Evolutionary conservation across 2,113 vertebrate genomes (phyloP), one percentile per base, ranked within the genome.

Genomic region (Cyprinodon tularosa): DNA sequence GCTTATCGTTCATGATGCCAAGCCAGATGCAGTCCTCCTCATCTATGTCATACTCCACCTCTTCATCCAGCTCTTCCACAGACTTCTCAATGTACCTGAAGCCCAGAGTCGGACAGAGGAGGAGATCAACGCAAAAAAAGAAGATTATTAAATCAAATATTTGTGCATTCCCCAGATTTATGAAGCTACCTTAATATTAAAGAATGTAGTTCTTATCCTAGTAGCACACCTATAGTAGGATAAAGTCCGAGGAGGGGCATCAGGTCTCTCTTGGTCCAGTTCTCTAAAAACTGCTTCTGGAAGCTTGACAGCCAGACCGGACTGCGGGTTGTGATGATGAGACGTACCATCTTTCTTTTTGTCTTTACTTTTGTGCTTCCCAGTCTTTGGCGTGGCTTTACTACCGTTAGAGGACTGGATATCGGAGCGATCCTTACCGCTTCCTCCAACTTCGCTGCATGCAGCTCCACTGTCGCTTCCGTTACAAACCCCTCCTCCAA

Each of bases 11-110:
- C 98, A 99, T 99, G 89, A 99, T 98, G 88, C 98, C 98, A 65
- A 99, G 94, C 98, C 98, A 99, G 90, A 99, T 99, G 86, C 98
- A 99, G 89, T 99, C 98, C 82, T 99, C 98, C 86, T 99, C 98
- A 0, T 99, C 98, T 76, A 99, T 99, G 89, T 99, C 98, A 0
- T 99, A 99, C 90, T 99, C 98, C 4, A 99, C 98, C 80, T 99
- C 98, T 84, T 99, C 98, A 15, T 99, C 98, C 88, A 99, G 93
- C 91, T 99, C 98, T 82, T 99, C 98, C 1, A 97, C 96, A 0
- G 98, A 99, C 88, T 99, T 99, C 89, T 99, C 98, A 0, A 99
- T 99, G 93, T 99, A 98, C 92, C 97, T 99, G 85, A 71, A 76
- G 47, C n/a, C 9, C 59, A 65, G 37, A 45, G 81, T 62, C 57